Conservation (phyloP, 2,888 invertebrate genomes). For the Meiosimyza decipiens region DNA sequence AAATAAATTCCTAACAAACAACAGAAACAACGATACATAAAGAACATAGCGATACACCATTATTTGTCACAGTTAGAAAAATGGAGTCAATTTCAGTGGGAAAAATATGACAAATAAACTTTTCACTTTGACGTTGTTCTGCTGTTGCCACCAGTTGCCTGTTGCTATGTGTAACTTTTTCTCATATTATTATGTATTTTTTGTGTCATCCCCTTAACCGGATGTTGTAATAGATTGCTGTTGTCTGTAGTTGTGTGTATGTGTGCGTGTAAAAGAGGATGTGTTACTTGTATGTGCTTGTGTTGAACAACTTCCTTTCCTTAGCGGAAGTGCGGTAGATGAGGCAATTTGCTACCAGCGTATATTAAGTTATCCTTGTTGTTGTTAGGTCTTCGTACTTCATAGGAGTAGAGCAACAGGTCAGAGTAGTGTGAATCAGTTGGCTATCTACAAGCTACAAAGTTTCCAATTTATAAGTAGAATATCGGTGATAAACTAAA, state of each 20-base stretch:
- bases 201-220: background rate
- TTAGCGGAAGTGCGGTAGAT: background rate
- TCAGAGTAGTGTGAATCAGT: too few species aligned
- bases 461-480: too few species aligned
- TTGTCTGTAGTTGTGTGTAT: background rate
- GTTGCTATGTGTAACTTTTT: slow-evolving; percentile 30
- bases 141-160: slow-evolving; percentile 43
- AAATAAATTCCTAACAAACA: too few species aligned
- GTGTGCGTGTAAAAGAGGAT: background rate
- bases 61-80: background rate
- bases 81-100: slow-evolving; percentile 5
- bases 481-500: too few species aligned
- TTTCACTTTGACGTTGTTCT: background rate
- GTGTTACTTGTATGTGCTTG: background rate
- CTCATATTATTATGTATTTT: too few species aligned
- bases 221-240: slow-evolving; percentile 7
- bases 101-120: slow-evolving; percentile 8
- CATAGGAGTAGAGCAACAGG: too few species aligned
- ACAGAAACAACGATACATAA: too few species aligned
- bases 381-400: background rate
- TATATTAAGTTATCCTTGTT: slow-evolving; percentile 25
- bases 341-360: background rate
- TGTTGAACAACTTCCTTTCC: background rate
- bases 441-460: too few species aligned
- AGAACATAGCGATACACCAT: too few species aligned